Evolutionary conservation across 2,888 invertebrate species (phyloP).

Genomic region (Chromoteleia sp.): DNA sequence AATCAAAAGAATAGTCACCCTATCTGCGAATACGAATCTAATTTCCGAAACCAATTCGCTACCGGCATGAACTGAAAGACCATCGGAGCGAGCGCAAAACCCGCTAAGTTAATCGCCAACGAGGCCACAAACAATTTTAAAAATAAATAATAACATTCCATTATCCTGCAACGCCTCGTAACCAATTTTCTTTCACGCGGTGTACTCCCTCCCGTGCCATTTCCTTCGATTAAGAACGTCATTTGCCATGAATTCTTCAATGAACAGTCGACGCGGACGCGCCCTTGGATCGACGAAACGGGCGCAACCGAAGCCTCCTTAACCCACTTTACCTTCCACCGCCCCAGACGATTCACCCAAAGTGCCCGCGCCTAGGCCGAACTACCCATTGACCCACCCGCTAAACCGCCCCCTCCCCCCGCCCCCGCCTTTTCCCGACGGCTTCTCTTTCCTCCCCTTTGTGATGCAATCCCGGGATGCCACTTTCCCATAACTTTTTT

Average conservation of each 20-base stretch:
- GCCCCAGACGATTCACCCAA: constrained; percentile 56
- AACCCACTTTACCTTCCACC: constrained; percentile 40
- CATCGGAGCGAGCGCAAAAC: background rate
- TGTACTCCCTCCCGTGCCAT: constrained; percentile 23
- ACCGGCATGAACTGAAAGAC: background rate
- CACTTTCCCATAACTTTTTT: constrained; percentile 66
- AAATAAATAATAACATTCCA: constrained; percentile 53
- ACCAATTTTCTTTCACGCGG: constrained; percentile 35
- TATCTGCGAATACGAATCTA: constrained; percentile 20
- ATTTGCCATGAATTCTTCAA: constrained; percentile 43
- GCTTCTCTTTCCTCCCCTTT: constrained; percentile 54
- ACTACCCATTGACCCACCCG: too few relatives aligned
- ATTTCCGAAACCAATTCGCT: constrained; percentile 37
- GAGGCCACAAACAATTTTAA: constrained; percentile 13
- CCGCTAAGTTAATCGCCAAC: constrained; percentile 27
- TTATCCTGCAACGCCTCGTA: constrained; percentile 29
- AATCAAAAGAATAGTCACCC: constrained; percentile 25
- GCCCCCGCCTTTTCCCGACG: constrained; percentile 1
- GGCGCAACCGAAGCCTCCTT: constrained; percentile 28
- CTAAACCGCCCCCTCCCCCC: background rate
- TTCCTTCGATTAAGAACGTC: constrained; percentile 60
- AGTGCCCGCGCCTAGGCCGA: constrained; percentile 63
- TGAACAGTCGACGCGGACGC: constrained; percentile 7
- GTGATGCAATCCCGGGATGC: constrained; percentile 68
- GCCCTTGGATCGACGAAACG: constrained; percentile 23